A percentile compares a stretch with the other conserved stretches of the same genome.
Conservation (phyloP, 2,797 vertebrate genomes). For the Scomberomorus guttatus region DNA sequence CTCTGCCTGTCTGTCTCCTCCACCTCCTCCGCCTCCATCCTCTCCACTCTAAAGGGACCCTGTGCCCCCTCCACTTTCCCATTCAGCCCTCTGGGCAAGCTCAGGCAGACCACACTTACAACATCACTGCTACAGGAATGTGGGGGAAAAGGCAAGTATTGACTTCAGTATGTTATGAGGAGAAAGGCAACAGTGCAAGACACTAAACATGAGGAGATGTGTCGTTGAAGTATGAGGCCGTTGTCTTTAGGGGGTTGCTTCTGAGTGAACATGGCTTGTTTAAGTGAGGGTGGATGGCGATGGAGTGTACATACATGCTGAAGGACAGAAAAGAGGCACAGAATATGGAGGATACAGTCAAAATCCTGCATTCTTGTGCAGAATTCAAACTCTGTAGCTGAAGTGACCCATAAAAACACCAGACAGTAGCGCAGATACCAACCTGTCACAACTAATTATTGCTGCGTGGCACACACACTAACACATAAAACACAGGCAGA, state of each 20-base stretch:
- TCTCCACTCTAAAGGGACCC: not conserved
- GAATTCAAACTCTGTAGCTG: slow-evolving; percentile 33
- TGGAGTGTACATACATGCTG: not conserved
- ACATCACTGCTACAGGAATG: slow-evolving; percentile 61
- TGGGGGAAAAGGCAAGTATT: slow-evolving; percentile 29
- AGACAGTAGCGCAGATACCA: slow-evolving; percentile 67
- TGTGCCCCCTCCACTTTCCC: slow-evolving; percentile 13
- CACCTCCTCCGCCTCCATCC: not conserved
- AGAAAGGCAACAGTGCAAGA: slow-evolving; percentile 8
- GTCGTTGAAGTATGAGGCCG: slow-evolving; percentile 7
- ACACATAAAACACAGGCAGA: slow-evolving; percentile 27
- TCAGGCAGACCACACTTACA: slow-evolving; percentile 56
- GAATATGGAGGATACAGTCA: not conserved
- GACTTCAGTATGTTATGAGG: slow-evolving; percentile 48
- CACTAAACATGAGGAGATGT: slow-evolving; percentile 14
- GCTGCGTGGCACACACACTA: slow-evolving; percentile 27
- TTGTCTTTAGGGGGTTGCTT: not conserved
- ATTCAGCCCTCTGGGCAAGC: slow-evolving; percentile 53
- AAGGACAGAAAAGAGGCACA: not conserved
- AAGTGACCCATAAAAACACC: slow-evolving; percentile 75
- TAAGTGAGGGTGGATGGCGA: not conserved
- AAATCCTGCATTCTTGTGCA: slow-evolving; percentile 10
- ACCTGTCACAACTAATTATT: slow-evolving; percentile 72
- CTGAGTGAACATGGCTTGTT: not conserved
- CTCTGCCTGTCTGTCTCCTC: slow-evolving; percentile 19